Conservation (phyloP, 2,888 invertebrate genomes). For the Scaptomyza tumidula region DNA sequence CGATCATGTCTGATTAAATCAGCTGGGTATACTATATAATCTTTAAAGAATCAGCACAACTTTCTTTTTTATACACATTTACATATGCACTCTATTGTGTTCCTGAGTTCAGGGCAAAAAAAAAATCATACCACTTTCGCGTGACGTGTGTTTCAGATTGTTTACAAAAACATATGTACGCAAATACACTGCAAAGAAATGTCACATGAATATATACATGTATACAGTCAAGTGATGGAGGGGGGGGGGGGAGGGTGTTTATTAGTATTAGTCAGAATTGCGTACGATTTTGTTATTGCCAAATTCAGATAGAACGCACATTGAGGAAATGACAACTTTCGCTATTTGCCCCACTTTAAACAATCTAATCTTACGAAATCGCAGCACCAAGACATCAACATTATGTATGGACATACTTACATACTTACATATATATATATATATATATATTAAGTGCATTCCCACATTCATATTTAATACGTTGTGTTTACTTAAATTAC, state of each 20-base stretch:
- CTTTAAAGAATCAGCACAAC: neutral
- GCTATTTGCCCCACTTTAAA: conserved; percentile 37
- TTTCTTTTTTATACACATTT: neutral
- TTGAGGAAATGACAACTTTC: conserved; percentile 33
- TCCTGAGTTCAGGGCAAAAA: neutral
- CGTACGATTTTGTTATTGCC: conserved; percentile 11
- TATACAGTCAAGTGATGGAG: neutral
- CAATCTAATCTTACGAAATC: conserved; percentile 36
- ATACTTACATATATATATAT: too few relatives aligned
- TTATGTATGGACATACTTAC: neutral
- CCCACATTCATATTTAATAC: conserved; percentile 5
- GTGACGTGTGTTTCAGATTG: neutral
- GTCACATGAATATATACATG: neutral
- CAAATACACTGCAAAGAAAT: conserved; percentile 18
- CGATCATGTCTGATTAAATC: neutral
- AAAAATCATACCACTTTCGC: neutral
- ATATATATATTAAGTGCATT: neutral
- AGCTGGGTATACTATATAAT: neutral
- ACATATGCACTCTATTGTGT: neutral
- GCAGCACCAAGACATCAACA: neutral
- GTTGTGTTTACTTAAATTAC: neutral
- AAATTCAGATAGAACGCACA: conserved; percentile 18
- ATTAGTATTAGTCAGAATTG: conserved; percentile 5
- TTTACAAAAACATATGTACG: neutral
- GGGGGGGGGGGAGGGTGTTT: neutral